Percentiles rank a stretch among this genome's conserved stretches.
Evolutionary conservation across 1,140 invertebrate species (phyloP).

Genomic region (Oedothorax gibbosus): DNA sequence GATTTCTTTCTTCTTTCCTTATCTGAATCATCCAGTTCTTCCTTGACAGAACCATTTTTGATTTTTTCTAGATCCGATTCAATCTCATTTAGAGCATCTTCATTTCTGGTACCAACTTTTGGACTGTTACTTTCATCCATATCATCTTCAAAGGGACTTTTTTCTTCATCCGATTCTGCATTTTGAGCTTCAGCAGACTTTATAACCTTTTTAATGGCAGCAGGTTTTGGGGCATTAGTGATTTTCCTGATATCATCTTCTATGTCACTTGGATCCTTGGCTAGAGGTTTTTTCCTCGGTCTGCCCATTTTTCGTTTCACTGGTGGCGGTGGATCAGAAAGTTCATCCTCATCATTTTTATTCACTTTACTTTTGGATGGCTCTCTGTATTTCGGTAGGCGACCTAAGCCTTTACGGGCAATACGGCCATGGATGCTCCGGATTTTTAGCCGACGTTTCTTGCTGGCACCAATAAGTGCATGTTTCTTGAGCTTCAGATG

Average conservation of each 20-base stretch:
- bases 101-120: not conserved
- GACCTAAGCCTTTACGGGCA: not conserved
- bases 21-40: slow-evolving; percentile 1
- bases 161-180: not conserved
- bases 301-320: not conserved
- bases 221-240: not conserved
- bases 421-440: not conserved
- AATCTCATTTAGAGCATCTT: not conserved
- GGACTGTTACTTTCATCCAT: not conserved
- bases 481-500: not conserved
- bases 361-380: not conserved
- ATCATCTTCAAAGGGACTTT: slow-evolving; percentile 1
- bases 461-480: not conserved
- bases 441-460: not conserved
- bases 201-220: not conserved
- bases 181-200: not conserved
- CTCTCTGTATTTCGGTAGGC: not conserved
- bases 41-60: not conserved
- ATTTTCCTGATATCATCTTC: slow-evolving; percentile 32
- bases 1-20: slow-evolving; percentile 10
- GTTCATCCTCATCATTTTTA: not conserved
- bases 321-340: not conserved
- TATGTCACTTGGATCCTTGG: slow-evolving; percentile 1
- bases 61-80: slow-evolving; percentile 39
- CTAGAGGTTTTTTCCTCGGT: not conserved